Base-by-base conservation (phyloP, 2,113 vertebrate species). In the Microcebus lehilahytsara region DNA sequence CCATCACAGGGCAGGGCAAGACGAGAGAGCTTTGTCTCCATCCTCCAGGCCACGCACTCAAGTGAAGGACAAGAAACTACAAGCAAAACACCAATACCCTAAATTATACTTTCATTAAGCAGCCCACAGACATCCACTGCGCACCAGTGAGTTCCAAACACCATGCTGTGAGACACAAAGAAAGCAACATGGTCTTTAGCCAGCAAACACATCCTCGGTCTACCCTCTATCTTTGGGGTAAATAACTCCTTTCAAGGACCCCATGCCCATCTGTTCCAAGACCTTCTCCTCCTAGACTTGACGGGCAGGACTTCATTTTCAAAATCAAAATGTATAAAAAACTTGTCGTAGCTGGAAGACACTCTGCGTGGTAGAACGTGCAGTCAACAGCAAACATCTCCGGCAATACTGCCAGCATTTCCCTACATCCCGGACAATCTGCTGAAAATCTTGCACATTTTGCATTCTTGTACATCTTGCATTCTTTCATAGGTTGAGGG, bases 401-500 rank as follows among this genome's bases (percentile, higher is more conserved):
- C 64, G 32, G n/a, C 2, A 34, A 62, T 2, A 0, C 0, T 16
- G 6, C 75, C 64, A 95, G 96, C 69, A 71, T 51, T 77, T 4
- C 56, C 23, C 53, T 40, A 3, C 0, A 90, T 97, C 95, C 91
- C 34, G 75, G 94, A 72, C 66, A 94, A 88, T 80, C 95, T 81
- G 77, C 89, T 79, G 40, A 89, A 97, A 96, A 77, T 27, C 60
- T 93, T 87, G 75, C 74, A 11, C 66, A 37, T 37, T 37, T 37
- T 37, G 37, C 37, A 37, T 37, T 37, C 37, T 37, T 37, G 37
- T 37, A 37, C 37, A 37, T 37, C 37, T 37, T 37, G 72, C 84
- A 78, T 71, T 94, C 74, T 79, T 22, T 78, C 81, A 37, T n/a
- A 91, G 72, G 85, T 46, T 49, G 49, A 95, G 11, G 67, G 80